These are phyloP conservation scores for Dipodomys ordii DNA, from an alignment of 2,113 vertebrate species.

Conservation along the genomic window DNA sequence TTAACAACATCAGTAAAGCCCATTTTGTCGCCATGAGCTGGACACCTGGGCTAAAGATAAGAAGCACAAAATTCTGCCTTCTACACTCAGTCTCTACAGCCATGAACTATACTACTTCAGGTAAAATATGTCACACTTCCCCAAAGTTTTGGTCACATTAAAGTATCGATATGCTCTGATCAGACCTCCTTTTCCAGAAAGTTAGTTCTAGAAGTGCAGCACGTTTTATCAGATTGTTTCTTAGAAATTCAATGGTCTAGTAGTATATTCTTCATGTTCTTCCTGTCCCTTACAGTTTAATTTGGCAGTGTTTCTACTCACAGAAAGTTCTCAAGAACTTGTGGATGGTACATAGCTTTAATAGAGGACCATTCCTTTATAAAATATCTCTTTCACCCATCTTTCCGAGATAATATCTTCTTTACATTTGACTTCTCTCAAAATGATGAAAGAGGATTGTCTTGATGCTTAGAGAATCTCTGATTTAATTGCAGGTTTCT, in stretches of 20 bases:
- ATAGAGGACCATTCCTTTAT: not conserved
- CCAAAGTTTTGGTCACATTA: too few species aligned
- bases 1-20: not conserved
- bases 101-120: not conserved
- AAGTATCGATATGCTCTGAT: not conserved
- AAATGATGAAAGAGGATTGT: not conserved
- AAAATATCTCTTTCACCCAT: not conserved
- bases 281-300: not conserved
- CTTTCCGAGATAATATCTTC: not conserved
- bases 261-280: not conserved
- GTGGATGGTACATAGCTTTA: not conserved
- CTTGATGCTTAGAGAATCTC: not conserved
- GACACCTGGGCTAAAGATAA: not conserved
- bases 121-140: not conserved
- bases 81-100: not conserved
- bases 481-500: not conserved
- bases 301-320: not conserved
- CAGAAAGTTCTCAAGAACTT: not conserved
- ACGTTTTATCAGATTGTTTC: not conserved
- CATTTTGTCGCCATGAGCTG: not conserved
- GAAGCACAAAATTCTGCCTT: not conserved
- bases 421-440: not conserved
- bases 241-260: not conserved
- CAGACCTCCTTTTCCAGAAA: not conserved
- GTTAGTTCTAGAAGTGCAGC: not conserved